These are phyloP conservation scores for Paragorgia papillata DNA, from an alignment of 92 coral and sea anemone genomes.

Conservation along the genomic window DNA sequence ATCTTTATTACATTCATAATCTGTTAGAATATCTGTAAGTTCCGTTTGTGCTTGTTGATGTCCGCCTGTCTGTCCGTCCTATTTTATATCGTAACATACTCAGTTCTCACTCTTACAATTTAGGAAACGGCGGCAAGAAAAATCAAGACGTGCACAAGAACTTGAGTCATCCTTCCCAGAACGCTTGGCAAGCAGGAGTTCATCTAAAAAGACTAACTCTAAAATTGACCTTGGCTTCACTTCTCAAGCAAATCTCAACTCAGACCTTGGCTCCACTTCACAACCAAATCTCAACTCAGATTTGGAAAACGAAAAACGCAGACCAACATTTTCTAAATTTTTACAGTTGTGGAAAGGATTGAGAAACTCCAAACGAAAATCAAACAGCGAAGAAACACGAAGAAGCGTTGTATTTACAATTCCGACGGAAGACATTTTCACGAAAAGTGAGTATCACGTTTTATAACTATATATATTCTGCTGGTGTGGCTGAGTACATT, in stretches of 20 bases:
- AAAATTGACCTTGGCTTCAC: slow-evolving; percentile 34
- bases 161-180: slow-evolving; percentile 26
- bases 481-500: not conserved
- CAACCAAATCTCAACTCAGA: not conserved
- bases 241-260: not conserved
- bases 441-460: slow-evolving; percentile 15
- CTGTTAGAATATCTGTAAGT: too few species aligned
- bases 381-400: not conserved
- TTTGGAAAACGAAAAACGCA: slow-evolving; percentile 11
- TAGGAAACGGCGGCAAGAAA: slow-evolving; percentile 26
- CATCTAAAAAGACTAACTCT: not conserved
- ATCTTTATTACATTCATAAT: not conserved
- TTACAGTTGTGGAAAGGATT: slow-evolving; percentile 35
- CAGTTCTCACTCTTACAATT: not conserved
- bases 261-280: slow-evolving; percentile 35
- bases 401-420: slow-evolving; percentile 39
- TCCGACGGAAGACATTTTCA: slow-evolving; percentile 31
- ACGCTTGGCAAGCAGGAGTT: slow-evolving; percentile 24
- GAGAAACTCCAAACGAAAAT: slow-evolving; percentile 27
- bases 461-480: not conserved
- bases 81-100: not conserved
- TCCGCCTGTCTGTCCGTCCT: too few species aligned
- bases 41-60: too few species aligned
- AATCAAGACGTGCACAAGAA: not conserved
- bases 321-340: slow-evolving; percentile 33